Conservation (phyloP, 2,797 vertebrate genomes). For the Austrolebias charrua region DNA sequence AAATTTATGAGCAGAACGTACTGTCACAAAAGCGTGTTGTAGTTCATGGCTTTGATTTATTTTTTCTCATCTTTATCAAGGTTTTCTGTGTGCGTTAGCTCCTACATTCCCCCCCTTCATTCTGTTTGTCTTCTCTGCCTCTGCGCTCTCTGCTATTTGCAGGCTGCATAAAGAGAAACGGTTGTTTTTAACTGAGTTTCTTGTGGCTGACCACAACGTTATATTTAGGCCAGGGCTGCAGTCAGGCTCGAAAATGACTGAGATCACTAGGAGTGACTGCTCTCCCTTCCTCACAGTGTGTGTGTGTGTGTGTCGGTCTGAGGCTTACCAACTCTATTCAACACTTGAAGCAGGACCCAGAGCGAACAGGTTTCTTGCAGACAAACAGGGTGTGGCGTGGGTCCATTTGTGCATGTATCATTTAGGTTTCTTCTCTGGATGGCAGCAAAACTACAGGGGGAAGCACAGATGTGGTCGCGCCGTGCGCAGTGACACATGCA, state of each 20-base stretch:
- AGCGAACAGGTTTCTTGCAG: conserved; percentile 72
- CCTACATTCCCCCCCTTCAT: conserved; percentile 12
- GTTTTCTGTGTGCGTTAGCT: conserved; percentile 25
- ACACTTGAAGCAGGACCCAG: conserved; percentile 56
- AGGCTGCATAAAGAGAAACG: conserved; percentile 67
- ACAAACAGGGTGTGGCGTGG: conserved; percentile 71
- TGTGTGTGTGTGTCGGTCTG: conserved; percentile 44
- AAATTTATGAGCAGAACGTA: neutral
- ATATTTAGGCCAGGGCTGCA: conserved; percentile 81
- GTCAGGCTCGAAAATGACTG: conserved; percentile 77
- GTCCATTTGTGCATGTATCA: conserved; percentile 53
- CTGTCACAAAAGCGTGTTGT: neutral
- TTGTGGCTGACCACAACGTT: conserved; percentile 78
- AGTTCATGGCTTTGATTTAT: neutral
- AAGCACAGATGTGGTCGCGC: conserved; percentile 59
- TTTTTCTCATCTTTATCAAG: neutral
- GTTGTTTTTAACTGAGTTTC: conserved; percentile 80
- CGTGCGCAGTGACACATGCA: conserved; percentile 54
- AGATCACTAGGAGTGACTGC: conserved; percentile 70
- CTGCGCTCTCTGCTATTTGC: conserved; percentile 74
- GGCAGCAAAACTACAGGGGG: conserved; percentile 47
- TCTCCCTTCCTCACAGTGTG: conserved; percentile 29
- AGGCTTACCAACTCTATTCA: conserved; percentile 59
- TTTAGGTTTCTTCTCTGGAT: conserved; percentile 53
- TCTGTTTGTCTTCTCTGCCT: conserved; percentile 37